Conservation (phyloP, 35 echinoderm and acorn worm species). For the Hemicentrotus pulcherrimus region DNA sequence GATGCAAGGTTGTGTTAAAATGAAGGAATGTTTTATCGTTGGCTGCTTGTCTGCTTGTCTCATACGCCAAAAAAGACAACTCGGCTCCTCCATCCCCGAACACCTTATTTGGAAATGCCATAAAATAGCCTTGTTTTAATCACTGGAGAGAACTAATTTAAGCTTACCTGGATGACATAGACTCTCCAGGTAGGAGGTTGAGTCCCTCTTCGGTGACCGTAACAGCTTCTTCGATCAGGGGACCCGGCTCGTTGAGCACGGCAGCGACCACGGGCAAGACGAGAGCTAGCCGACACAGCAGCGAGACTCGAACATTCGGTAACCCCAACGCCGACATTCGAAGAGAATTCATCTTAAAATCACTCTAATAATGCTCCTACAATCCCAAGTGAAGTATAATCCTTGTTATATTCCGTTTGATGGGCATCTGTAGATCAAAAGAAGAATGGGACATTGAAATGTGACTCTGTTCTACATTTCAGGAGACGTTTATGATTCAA, state of each 20-base stretch:
- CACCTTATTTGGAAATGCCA: too few species aligned
- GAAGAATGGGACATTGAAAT: not conserved
- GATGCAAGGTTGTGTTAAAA: too few species aligned
- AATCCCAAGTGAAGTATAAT: not conserved
- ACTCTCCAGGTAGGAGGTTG: not conserved
- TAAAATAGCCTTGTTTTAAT: too few species aligned
- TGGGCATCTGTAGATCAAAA: not conserved
- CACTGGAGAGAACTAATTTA: not conserved
- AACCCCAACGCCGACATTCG: not conserved
- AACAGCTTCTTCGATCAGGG: not conserved
- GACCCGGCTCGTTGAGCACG: not conserved
- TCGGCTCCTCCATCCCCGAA: too few species aligned
- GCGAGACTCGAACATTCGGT: not conserved
- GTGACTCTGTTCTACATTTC: not conserved
- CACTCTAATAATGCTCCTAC: not conserved
- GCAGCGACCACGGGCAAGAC: not conserved
- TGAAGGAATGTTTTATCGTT: too few species aligned
- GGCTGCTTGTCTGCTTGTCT: too few species aligned
- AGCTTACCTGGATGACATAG: not conserved
- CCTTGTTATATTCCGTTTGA: constrained; percentile 3
- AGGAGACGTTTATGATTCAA: not conserved
- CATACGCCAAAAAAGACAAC: too few species aligned
- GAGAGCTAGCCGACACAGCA: not conserved
- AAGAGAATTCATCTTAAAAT: not conserved
- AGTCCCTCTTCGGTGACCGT: not conserved